phyloP scores from a whole-genome alignment of 2,113 vertebrate genomes.

The Bubo scandiacus region DNA sequence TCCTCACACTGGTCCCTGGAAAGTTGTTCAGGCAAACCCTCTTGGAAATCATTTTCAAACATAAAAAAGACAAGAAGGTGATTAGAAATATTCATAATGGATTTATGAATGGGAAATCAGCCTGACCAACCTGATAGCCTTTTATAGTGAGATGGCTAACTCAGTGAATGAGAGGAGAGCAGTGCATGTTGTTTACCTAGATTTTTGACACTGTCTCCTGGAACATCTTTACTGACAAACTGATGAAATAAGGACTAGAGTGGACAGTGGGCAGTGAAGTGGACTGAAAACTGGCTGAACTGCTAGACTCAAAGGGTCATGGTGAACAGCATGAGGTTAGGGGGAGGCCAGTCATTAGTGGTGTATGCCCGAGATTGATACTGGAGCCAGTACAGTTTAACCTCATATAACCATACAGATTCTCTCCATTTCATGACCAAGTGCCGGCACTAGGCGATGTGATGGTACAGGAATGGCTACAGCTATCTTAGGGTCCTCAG shows the following conservation, averaged over 20 bases:
- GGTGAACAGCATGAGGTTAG: not conserved
- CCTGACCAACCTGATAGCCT: not conserved
- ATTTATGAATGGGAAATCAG: not conserved
- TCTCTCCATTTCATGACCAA: not conserved
- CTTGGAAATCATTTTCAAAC: not conserved
- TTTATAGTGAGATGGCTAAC: not conserved
- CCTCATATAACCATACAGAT: not conserved
- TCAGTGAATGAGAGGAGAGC: not conserved
- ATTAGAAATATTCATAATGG: not conserved
- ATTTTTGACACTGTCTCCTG: not conserved
- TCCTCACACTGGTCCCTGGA: not conserved
- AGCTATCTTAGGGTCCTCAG: not conserved
- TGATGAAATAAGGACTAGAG: not conserved
- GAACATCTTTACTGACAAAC: not conserved
- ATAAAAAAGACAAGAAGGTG: not conserved
- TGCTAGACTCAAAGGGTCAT: not conserved
- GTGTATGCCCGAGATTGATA: not conserved
- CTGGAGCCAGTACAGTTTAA: not conserved
- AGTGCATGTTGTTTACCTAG: not conserved
- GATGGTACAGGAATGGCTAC: not conserved
- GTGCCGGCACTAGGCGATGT: not conserved
- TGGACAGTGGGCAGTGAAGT: not conserved
- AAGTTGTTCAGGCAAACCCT: not conserved
- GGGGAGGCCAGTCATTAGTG: not conserved
- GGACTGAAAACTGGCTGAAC: not conserved